Base-by-base conservation (phyloP, 1,140 invertebrate species). In the Aphelinus certus region DNA sequence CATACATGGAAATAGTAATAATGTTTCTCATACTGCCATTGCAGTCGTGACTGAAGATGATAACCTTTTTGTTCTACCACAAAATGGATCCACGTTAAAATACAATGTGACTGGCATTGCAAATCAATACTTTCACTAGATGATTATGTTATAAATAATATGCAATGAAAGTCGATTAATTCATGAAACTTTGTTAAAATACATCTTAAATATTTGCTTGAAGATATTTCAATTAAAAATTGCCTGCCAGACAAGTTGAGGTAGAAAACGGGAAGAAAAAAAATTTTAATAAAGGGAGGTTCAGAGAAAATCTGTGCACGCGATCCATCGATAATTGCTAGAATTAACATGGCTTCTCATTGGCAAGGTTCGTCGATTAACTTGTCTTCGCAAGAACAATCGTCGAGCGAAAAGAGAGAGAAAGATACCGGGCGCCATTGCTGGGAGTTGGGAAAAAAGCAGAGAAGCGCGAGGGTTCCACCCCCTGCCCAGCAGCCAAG, bases 371-470 rank as follows among this genome's bases (percentile, higher is more conserved):
- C 42, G 51, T 60, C 42, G 55, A 75, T 75, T 65, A 70, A 75
- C 68, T 70, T 70, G 51, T 70, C 61, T 73, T 64, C 55, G 45
- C 9, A 73, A 2, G n/a, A 57, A 73, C 45, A 53, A 66, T 66
- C n/a, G n/a, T 2, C 26, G 45, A 45, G 6, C 7, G 3, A 57
- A 67, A 10, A 57, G 53, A 47, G 10, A 64, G 51, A 56, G n/a
- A 42, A 3, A 70, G 53, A 46, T 53, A 64, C 46, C 26, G 60
- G 71, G 26, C 74, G 74, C 74, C 74, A 75, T 75, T 71, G 74
- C 74, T 75, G 10, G 9, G 63, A 71, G 68, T 64, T 65, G 62
- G 57, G 65, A 71, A 71, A 62, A 70, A 75, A 70, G 60, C 60
- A 65, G 60, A 64, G 26, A 46, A 42, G 58, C 42, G 61, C 49